These are phyloP conservation scores for Pangasianodon hypophthalmus DNA, from an alignment of 2,113 vertebrate species.

Conservation along the genomic window DNA sequence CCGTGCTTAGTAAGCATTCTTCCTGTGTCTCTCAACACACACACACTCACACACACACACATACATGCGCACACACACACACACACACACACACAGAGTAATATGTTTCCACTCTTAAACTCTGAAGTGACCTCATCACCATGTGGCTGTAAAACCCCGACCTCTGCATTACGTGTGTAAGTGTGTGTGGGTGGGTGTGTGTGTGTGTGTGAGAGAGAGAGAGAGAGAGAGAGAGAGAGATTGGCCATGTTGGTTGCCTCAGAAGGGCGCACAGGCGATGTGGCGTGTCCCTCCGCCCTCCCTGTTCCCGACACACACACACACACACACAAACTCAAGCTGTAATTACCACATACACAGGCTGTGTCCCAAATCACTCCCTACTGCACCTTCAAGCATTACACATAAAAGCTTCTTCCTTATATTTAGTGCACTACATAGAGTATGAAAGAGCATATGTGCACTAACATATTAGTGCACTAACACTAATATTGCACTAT, in stretches of 20 bases:
- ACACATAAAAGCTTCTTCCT: neutral
- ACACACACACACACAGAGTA: slow-evolving; percentile 13
- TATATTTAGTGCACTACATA: neutral
- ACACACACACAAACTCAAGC: neutral
- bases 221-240: no score
- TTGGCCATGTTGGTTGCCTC: slow-evolving; percentile 6
- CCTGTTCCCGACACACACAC: neutral
- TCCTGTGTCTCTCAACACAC: neutral
- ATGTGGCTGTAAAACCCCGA: neutral
- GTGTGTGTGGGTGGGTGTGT: neutral
- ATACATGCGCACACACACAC: slow-evolving; percentile 6
- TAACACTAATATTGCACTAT: neutral
- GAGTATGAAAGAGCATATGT: neutral
- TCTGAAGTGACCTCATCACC: slow-evolving; percentile 4
- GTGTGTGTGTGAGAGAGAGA: neutral
- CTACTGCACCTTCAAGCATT: neutral
- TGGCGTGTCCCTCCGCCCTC: slow-evolving; percentile 3
- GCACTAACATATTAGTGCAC: neutral
- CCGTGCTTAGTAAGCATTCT: slow-evolving; percentile 17
- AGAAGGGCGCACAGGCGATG: slow-evolving; percentile 2
- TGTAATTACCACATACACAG: slow-evolving; percentile 1
- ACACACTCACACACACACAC: slow-evolving; percentile 1
- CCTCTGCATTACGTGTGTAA: neutral
- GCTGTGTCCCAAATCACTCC: slow-evolving; percentile 14
- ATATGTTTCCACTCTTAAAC: slow-evolving; percentile 2